Base-by-base conservation (phyloP, 2,888 invertebrate species). In the Encarsia formosa region DNA sequence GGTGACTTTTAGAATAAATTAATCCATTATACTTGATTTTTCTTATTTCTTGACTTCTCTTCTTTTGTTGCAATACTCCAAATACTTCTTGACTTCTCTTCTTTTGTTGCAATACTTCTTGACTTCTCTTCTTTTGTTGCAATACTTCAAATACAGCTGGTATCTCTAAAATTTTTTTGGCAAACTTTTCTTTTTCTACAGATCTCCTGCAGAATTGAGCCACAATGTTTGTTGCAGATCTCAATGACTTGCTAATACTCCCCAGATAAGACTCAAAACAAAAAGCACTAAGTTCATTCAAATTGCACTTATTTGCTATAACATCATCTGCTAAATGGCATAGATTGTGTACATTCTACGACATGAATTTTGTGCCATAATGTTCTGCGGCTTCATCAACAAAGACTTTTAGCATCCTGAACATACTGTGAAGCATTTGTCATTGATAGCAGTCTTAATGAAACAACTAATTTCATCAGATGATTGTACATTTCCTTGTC, bases 381-480 rank as follows among this genome's bases (percentile, higher is more conserved):
- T 34, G 29, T 11, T 15, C n/a, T 40, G 39, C 20, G 22, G 24
- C 1, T 26, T 19, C 20, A 26, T 44, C 22, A 4, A 54, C 29
- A 47, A 42, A 50, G 20, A 37, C 23, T 5, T 31, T 22, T 22
- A 13, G 20, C 43, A 9, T n/a, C 5, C 20, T n/a, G n/a, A 26
- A 47, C 26, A 15, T 15, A 24, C 15, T 11, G 8, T 22, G 13
- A 24, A 5, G 24, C 5, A 15, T 41, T n/a, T 20, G 41, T 16
- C 5, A 11, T 34, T 13, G 43, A 49, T 40, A 41, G 43, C 15
- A 49, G 15, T 23, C 46, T 11, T 16, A 24, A 39, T 23, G 39
- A 52, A 11, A 29, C 31, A 23, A 40, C 41, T 37, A 59, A 45
- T 3, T 56, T 18, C 31, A 57, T 24, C 37, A 60, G 52, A 26